Conservation (phyloP, 2,888 invertebrate species). For the Cephus rjabovi region DNA sequence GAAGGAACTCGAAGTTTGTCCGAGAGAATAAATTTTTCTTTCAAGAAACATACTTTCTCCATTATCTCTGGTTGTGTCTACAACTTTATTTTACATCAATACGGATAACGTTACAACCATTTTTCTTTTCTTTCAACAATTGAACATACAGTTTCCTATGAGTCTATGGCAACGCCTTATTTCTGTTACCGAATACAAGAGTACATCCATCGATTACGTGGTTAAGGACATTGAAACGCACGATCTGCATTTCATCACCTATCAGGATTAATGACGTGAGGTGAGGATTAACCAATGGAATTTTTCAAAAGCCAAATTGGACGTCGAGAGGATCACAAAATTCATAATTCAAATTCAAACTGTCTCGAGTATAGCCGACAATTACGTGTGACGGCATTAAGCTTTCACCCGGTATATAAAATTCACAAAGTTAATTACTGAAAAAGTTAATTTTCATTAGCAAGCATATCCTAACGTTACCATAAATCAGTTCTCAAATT, state of each 20-base stretch:
- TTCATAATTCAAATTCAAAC: not conserved
- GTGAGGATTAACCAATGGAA: not conserved
- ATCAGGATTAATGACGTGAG: not conserved
- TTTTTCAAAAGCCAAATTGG: not conserved
- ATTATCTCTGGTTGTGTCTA: not conserved
- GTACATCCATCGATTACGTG: not conserved
- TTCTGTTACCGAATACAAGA: not conserved
- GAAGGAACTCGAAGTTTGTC: not conserved
- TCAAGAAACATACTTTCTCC: not conserved
- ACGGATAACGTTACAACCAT: not conserved
- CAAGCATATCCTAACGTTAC: not conserved
- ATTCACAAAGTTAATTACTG: not conserved
- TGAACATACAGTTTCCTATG: not conserved
- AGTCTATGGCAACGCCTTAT: not conserved
- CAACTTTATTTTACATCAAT: not conserved
- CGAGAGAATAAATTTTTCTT: not conserved
- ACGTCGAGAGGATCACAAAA: not conserved
- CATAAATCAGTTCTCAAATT: not conserved
- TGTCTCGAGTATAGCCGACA: not conserved
- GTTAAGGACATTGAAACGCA: not conserved
- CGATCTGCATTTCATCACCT: not conserved
- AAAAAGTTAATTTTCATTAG: not conserved
- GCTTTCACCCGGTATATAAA: not conserved
- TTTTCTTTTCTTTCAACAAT: not conserved
- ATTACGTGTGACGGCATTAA: not conserved